These are phyloP conservation scores for Cryptocheilus praepositus DNA, from an alignment of 2,888 invertebrate species.

Conservation along the genomic window DNA sequence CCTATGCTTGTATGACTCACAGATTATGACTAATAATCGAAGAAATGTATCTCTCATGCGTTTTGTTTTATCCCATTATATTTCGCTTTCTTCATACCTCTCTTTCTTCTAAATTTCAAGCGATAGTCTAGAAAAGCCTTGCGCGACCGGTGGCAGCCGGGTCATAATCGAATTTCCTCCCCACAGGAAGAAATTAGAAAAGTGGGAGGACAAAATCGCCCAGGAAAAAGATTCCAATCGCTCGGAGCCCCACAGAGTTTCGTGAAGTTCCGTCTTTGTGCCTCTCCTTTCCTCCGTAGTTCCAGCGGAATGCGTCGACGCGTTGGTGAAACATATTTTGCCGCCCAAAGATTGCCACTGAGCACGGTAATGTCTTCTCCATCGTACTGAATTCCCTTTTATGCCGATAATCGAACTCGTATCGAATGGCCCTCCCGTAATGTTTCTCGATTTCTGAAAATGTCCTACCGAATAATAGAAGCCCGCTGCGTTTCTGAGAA, in stretches of 20 bases:
- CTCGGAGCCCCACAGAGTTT: neutral
- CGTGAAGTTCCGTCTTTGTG: neutral
- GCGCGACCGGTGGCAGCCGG: no score
- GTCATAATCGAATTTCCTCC: no score
- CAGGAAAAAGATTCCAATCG: neutral
- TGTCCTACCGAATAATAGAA: conserved; percentile 17
- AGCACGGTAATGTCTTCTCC: conserved; percentile 2
- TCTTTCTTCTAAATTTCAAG: no score
- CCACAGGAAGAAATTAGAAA: no score
- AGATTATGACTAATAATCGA: no score
- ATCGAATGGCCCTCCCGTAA: conserved; percentile 27
- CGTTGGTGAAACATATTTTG: neutral
- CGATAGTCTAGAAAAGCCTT: no score
- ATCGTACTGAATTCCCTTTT: neutral
- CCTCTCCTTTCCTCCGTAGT: neutral
- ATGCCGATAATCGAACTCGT: conserved; percentile 24
- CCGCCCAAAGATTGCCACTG: neutral
- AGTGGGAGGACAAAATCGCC: neutral
- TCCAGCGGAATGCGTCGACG: neutral
- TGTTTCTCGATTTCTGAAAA: conserved; percentile 26
- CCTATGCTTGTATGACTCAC: no score
- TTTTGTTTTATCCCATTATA: no score
- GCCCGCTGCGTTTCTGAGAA: neutral
- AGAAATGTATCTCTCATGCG: no score
- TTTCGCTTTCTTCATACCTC: no score